phyloP scores from a whole-genome alignment of 2,888 invertebrate species.

The Latrodectus hesperus region DNA sequence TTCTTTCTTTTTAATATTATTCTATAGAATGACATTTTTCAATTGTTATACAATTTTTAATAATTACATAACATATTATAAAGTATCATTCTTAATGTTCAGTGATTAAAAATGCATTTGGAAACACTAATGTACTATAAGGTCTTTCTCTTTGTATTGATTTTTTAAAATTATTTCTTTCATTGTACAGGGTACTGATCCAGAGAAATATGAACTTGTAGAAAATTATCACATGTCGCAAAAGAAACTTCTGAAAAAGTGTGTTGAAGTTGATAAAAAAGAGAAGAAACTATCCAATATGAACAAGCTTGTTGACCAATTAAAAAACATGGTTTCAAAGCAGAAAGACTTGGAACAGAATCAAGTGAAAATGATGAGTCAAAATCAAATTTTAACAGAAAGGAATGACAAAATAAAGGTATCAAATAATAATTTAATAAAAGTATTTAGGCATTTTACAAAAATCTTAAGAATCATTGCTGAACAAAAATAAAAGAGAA shows the following conservation, averaged over 20 bases:
- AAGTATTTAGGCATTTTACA: no score
- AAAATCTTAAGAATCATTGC: no score
- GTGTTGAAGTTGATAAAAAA: constrained; percentile 34
- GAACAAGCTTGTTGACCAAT: constrained; percentile 40
- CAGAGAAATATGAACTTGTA: constrained; percentile 54
- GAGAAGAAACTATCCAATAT: constrained; percentile 50
- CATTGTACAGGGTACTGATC: constrained; percentile 52
- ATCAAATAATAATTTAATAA: neutral
- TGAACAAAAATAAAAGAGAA: no score
- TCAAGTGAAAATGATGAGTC: constrained; percentile 13
- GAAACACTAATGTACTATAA: no score
- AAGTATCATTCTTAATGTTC: no score
- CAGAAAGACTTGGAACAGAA: constrained; percentile 52
- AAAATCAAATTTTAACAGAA: constrained; percentile 24
- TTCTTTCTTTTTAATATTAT: no score
- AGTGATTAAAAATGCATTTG: no score
- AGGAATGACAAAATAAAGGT: constrained; percentile 54
- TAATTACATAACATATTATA: neutral
- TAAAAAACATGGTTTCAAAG: constrained; percentile 37
- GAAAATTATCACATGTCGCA: constrained; percentile 47
- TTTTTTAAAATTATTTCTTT: neutral
- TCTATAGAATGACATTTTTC: neutral
- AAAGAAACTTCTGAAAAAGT: constrained; percentile 49
- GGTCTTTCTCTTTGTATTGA: no score
- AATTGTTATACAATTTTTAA: neutral